Percentiles rank a stretch among this genome's conserved stretches.
Conservation (phyloP, 2,113 vertebrate genomes). For the Anolis sagrei region DNA sequence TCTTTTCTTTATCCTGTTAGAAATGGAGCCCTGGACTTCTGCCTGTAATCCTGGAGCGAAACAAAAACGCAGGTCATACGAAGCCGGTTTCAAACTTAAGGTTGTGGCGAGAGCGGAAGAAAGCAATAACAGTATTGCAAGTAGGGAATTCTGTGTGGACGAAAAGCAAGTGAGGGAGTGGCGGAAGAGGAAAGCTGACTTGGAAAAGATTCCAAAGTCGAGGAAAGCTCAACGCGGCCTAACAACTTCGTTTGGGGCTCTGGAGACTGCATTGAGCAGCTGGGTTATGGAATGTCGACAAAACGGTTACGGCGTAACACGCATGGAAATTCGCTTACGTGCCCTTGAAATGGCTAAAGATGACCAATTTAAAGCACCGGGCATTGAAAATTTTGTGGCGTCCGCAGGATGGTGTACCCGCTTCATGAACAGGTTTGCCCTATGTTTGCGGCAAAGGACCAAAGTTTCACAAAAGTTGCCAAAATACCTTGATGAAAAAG, state of each 20-base stretch:
- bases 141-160: neutral
- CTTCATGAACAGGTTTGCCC: slow-evolving; percentile 4
- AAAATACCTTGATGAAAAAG: neutral
- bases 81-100: slow-evolving; percentile 10
- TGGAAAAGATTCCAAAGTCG: slow-evolving; percentile 14
- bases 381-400: neutral
- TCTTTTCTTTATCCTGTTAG: slow-evolving; percentile 8
- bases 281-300: neutral
- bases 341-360: slow-evolving; percentile 7
- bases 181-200: slow-evolving; percentile 10
- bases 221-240: neutral
- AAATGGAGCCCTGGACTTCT: neutral
- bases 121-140: too few relatives aligned
- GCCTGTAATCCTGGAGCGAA: neutral
- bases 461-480: slow-evolving; percentile 1
- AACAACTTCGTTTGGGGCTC: neutral
- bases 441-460: slow-evolving; percentile 1
- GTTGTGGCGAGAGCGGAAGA: neutral
- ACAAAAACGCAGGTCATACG: slow-evolving; percentile 14
- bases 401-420: neutral
- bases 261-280: neutral
- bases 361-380: too few relatives aligned
- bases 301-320: neutral
- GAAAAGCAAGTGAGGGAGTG: slow-evolving; percentile 11
- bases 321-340: slow-evolving; percentile 4